Conservation (phyloP, 2,113 vertebrate genomes). For the Pristiophorus japonicus region DNA sequence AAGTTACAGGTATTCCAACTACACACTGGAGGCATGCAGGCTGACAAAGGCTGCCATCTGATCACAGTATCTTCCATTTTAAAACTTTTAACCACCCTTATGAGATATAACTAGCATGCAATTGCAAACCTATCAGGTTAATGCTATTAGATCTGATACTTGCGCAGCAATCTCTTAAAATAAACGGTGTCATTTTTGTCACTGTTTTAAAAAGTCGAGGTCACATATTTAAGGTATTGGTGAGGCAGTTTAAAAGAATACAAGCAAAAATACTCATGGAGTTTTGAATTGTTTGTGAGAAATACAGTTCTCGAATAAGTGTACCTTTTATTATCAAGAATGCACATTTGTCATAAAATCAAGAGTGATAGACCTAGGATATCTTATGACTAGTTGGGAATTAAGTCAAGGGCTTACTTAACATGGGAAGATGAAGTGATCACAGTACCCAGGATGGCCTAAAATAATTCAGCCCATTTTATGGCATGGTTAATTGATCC, state of each 20-base stretch:
- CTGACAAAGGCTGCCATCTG: constrained; percentile 41
- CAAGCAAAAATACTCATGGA: background rate
- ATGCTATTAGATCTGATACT: constrained; percentile 43
- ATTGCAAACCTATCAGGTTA: constrained; percentile 47
- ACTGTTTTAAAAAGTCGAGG: constrained; percentile 42
- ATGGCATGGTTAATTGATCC: constrained; percentile 40
- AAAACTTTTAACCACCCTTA: constrained; percentile 39
- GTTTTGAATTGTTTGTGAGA: background rate
- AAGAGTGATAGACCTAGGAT: constrained; percentile 45
- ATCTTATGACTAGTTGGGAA: constrained; percentile 45
- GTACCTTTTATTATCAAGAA: background rate
- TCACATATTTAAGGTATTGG: constrained; percentile 48
- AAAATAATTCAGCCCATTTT: constrained; percentile 61
- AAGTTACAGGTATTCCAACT: too few relatives aligned
- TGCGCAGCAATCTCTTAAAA: constrained; percentile 51
- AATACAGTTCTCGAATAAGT: background rate
- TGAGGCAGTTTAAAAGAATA: background rate
- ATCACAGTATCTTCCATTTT: constrained; percentile 46
- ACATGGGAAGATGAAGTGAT: constrained; percentile 60
- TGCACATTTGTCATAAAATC: constrained; percentile 32
- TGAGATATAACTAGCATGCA: constrained; percentile 42
- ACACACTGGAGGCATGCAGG: background rate
- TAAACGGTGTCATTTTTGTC: constrained; percentile 42
- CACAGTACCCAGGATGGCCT: constrained; percentile 50
- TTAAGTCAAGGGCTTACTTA: constrained; percentile 50